Conservation (phyloP, 2,888 invertebrate species). For the Diarsia dahlii region DNA sequence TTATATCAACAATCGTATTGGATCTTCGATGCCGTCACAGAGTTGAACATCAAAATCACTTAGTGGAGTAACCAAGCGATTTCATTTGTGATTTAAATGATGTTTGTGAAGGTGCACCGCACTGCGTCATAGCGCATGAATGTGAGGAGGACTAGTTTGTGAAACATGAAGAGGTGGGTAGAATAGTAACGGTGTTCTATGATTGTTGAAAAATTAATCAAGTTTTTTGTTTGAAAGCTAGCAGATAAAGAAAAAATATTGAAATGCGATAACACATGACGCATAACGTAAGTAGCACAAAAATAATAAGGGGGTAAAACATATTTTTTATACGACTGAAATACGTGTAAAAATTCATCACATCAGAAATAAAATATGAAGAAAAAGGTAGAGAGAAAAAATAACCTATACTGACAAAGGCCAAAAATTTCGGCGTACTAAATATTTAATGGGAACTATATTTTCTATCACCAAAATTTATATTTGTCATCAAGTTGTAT, state of each 20-base stretch:
- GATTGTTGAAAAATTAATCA: neutral
- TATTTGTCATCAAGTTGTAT: no score
- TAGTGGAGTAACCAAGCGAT: constrained; percentile 69
- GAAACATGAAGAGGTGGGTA: constrained; percentile 29
- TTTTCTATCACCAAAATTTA: no score
- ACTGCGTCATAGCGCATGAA: constrained; percentile 59
- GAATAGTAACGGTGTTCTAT: constrained; percentile 14
- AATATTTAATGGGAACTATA: no score
- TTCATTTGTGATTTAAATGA: constrained; percentile 78
- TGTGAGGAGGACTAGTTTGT: constrained; percentile 47
- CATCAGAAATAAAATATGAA: neutral
- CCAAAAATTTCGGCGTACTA: no score
- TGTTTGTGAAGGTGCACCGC: constrained; percentile 72
- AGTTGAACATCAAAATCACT: constrained; percentile 71
- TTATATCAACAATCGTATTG: constrained; percentile 45
- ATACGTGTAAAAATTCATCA: no score
- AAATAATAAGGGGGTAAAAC: neutral
- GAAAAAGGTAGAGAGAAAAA: neutral
- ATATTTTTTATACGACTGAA: neutral
- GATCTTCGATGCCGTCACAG: constrained; percentile 57
- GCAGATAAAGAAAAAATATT: neutral
- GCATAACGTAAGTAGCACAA: neutral
- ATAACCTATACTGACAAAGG: neutral
- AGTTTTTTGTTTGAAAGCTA: neutral
- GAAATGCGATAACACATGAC: neutral